phyloP scores from a whole-genome alignment of 1,140 invertebrate species.

The Metopolophium dirhodum region DNA sequence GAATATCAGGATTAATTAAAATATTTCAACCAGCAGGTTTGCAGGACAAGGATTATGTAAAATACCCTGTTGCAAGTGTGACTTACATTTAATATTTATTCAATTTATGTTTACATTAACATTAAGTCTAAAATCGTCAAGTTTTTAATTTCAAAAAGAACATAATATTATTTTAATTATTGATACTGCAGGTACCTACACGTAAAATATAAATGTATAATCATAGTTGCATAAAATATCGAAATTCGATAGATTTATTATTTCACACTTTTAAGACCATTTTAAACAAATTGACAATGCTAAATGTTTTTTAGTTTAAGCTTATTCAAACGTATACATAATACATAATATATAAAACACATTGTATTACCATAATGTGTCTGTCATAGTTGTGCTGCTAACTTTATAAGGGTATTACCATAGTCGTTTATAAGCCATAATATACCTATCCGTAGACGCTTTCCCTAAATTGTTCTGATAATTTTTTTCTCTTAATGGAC shows the following conservation, averaged over 20 bases:
- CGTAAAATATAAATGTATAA: neutral
- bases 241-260: neutral
- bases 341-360: neutral
- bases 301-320: neutral
- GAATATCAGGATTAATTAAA: neutral
- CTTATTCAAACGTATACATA: neutral
- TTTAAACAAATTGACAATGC: neutral
- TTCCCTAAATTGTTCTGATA: neutral
- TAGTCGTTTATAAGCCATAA: neutral
- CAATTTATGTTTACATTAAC: neutral
- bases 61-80: neutral
- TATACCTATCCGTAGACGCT: neutral
- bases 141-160: neutral
- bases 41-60: neutral
- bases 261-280: neutral
- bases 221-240: neutral
- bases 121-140: neutral
- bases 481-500: neutral
- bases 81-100: neutral
- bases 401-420: no score
- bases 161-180: neutral
- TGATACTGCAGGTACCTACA: no score
- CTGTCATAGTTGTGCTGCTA: no score
- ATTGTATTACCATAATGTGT: no score
- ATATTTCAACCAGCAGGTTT: neutral